phyloP scores from a whole-genome alignment of 2,113 vertebrate genomes.

The Labeo catla region DNA sequence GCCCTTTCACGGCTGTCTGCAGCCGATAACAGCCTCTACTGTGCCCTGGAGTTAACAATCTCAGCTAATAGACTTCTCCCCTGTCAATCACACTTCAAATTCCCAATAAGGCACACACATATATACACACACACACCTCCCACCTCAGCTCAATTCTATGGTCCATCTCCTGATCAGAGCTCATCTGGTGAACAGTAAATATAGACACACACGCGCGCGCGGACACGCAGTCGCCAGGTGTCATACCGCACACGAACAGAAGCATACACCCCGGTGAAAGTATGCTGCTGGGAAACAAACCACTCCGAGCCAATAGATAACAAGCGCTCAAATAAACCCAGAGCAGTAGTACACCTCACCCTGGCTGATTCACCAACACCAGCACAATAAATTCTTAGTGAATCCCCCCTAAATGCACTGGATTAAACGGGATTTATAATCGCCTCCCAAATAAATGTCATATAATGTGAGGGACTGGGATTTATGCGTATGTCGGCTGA shows the following conservation, averaged over 20 bases:
- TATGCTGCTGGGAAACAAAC: conserved; percentile 32
- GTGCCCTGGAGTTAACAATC: conserved; percentile 76
- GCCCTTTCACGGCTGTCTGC: conserved; percentile 77
- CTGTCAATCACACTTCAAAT: conserved; percentile 79
- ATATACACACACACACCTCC: conserved; percentile 39
- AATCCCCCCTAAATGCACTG: conserved; percentile 18
- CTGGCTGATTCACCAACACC: conserved; percentile 22
- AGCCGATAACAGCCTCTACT: conserved; percentile 77
- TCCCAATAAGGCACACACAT: conserved; percentile 68
- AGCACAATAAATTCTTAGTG: neutral
- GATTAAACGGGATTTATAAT: conserved; percentile 15
- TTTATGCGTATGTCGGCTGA: conserved; percentile 44
- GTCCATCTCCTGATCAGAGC: conserved; percentile 43
- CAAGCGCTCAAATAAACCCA: conserved; percentile 27
- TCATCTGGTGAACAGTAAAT: conserved; percentile 38
- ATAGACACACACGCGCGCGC: conserved; percentile 2
- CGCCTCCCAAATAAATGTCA: conserved; percentile 41
- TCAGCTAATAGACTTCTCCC: conserved; percentile 81
- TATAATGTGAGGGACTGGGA: neutral
- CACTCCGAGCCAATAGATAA: conserved; percentile 33
- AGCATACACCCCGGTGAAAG: conserved; percentile 19
- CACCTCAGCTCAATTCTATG: conserved; percentile 41
- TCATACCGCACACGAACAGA: conserved; percentile 8
- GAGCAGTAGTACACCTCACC: conserved; percentile 24
- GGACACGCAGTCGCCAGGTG: neutral